Base-by-base conservation (phyloP, 2,113 vertebrate genomes). In the Esox niger region DNA sequence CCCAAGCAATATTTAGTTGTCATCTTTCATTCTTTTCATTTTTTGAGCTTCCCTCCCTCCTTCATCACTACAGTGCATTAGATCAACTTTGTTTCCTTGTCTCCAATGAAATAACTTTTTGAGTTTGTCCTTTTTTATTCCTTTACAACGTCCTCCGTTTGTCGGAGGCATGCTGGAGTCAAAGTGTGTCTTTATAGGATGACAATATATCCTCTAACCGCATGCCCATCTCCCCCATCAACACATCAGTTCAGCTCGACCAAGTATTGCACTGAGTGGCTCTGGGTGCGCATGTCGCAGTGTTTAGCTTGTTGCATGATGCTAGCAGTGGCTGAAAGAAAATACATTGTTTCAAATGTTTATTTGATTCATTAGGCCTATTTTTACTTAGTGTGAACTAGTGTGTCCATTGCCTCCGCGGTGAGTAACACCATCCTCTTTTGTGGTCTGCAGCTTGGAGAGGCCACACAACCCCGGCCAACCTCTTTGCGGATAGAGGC, bases 151-250 rank as follows among this genome's bases (percentile, higher is more conserved):
- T 54, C 30, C n/a, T 30, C 69, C 8, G 13, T 35, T n/a, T 21
- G 13, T 6, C 10, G 8, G 8, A 2, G 27, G 54, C 56, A 62
- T 52, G 30, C 13, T 17, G 6, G 26, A 71, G 69, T 56, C 35
- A 73, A 61, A 49, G 32, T 55, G 7, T 62, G 29, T 69, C 49
- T 69, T 62, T 64, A 71, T 69, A 62, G 73, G 59, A 65, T 69
- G 35, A 8, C 66, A 68, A 61, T 68, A n/a, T n/a, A n/a, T 72
- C 60, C 38, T 56, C 55, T 47, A 11, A 49, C 56, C 62, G 58
- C 33, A 63, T 70, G 58, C 67, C 49, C 47, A 33, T 69, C 69
- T 78, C 43, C 64, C 31, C 47, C 27, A 56, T 77, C 64, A 64
- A 65, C 62, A 61, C 31, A 6, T 55, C 58, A 64, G 46, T 55